Percentiles rank a stretch among this genome's conserved stretches.
Evolutionary conservation across 2,888 invertebrate genomes (phyloP).

Genomic region (Ceraclea dissimilis): DNA sequence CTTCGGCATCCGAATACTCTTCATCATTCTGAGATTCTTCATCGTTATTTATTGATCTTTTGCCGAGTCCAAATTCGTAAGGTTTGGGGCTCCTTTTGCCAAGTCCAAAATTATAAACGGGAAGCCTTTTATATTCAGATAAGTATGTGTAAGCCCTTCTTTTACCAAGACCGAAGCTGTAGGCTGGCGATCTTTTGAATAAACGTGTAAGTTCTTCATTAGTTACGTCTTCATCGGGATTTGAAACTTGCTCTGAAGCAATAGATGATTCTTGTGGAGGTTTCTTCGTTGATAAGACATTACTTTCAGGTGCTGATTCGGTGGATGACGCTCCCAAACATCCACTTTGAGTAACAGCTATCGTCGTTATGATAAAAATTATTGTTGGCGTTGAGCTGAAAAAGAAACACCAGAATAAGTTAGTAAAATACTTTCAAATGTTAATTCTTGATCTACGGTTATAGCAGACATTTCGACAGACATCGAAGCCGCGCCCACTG

Average conservation of each 20-base stretch:
- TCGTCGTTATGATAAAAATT: not conserved
- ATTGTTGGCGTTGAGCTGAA: not conserved
- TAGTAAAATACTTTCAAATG: too few species aligned
- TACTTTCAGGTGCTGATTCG: not conserved
- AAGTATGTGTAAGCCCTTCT: constrained; percentile 51
- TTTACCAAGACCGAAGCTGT: constrained; percentile 49
- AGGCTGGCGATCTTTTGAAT: constrained; percentile 40
- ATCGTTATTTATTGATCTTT: constrained; percentile 28
- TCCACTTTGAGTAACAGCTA: not conserved
- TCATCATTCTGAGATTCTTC: not conserved
- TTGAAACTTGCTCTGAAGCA: not conserved
- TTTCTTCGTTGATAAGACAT: not conserved
- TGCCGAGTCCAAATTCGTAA: constrained; percentile 44
- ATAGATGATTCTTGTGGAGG: not conserved
- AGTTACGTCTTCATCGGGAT: not conserved
- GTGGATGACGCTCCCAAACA: not conserved
- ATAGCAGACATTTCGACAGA: too few species aligned
- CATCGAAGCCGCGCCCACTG: too few species aligned
- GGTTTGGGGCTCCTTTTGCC: constrained; percentile 48
- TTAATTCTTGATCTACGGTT: too few species aligned
- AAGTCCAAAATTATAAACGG: constrained; percentile 52
- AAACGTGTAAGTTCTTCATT: constrained; percentile 7
- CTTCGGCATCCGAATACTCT: not conserved
- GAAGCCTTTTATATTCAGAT: constrained; percentile 54
- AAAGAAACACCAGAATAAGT: not conserved